Base-by-base conservation (phyloP, 1,140 invertebrate species). In the Drosophila murphyi region DNA sequence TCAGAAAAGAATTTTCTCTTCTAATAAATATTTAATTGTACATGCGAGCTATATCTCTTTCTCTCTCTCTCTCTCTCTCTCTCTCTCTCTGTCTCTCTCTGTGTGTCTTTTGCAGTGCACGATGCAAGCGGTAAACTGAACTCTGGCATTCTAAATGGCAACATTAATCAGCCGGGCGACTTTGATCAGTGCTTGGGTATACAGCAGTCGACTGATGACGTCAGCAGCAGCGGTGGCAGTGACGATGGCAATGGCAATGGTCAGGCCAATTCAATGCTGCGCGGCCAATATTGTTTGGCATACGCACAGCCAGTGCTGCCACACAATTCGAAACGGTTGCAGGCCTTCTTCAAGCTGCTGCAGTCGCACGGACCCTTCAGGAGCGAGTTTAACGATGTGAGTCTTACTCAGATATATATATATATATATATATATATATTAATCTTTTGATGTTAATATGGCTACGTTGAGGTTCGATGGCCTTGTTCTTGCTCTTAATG, bases 91-190 rank as follows among this genome's bases (percentile, higher is more conserved):
- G 12, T 12, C 12, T 12, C 12, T 48, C 2, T 67, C 20, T 20
- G 20, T 20, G 20, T 20, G 20, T 20, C 20, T 20, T 20, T 20
- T 41, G 82, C 92, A 54, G 95, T 95, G 94, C 94, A 94, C 83
- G 95, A 95, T 79, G 93, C 95, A 3, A 94, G 94, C 5, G 95
- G 94, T 20, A 92, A 87, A 74, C 41, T 92, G 8, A 91, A 95
- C 41, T 95, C 95, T 4, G 95, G 95, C 47, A 91, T 95, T 20
- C 71, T 95, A 20, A 95, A 93, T 85, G 95, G 95, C 43, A 95
- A 95, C 80, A 93, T 95, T 5, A 95, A 95, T 92, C 95, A 95
- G 59, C 92, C 94, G 4, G 95, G 95, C 6, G 95, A 95, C 76
- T 95, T 94, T 65, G 95, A 95, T 80, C 94, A 95, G 72, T 95